These are phyloP conservation scores for Melanocharis versteri DNA, from an alignment of 2,113 vertebrate species.

Conservation along the genomic window DNA sequence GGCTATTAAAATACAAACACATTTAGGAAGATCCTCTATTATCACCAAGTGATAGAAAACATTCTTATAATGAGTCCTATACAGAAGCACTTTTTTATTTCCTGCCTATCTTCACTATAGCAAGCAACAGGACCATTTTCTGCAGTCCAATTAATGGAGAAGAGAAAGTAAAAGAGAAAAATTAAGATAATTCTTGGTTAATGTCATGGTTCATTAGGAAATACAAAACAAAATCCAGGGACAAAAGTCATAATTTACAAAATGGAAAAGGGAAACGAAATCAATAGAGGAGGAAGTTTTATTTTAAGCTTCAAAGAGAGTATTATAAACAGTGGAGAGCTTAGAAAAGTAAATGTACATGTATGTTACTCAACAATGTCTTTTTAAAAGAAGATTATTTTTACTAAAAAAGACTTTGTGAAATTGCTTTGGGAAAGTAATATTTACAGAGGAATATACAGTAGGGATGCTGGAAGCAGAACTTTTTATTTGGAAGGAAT, in stretches of 20 bases:
- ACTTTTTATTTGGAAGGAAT: constrained; percentile 73
- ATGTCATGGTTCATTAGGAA: not conserved
- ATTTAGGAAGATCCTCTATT: not conserved
- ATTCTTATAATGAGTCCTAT: not conserved
- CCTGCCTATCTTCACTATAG: constrained; percentile 6
- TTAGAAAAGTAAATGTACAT: constrained; percentile 68
- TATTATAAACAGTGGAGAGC: constrained; percentile 60
- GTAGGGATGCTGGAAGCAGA: constrained; percentile 49
- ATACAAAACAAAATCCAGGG: constrained; percentile 9
- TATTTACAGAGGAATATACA: constrained; percentile 71
- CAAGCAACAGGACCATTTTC: not conserved
- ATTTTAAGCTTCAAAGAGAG: constrained; percentile 60
- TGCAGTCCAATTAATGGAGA: not conserved
- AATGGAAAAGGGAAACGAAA: constrained; percentile 62
- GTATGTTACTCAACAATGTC: constrained; percentile 20
- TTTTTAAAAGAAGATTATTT: constrained; percentile 28
- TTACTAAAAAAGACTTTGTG: constrained; percentile 38
- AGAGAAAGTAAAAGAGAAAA: not conserved
- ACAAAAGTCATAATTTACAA: constrained; percentile 39
- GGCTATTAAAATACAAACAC: not conserved
- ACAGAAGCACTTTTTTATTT: not conserved
- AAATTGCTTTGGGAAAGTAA: constrained; percentile 35
- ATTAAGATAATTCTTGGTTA: constrained; percentile 10
- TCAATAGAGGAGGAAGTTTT: constrained; percentile 59
- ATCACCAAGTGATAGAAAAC: not conserved